These are phyloP conservation scores for Microplitis deprimator DNA, from an alignment of 2,888 invertebrate genomes.

Conservation along the genomic window DNA sequence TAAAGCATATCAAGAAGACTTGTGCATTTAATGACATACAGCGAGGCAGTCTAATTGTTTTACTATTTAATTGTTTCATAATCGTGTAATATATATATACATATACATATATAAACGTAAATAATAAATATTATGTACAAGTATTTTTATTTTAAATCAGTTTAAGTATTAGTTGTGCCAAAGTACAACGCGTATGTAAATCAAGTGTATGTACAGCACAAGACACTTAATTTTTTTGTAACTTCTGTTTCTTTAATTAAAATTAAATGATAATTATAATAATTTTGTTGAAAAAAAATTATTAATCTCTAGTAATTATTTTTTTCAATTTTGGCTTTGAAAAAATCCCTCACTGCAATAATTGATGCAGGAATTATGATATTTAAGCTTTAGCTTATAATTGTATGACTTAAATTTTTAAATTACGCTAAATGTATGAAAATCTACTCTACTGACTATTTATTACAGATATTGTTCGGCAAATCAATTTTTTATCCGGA, in stretches of 20 bases:
- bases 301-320: neutral
- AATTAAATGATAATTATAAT: neutral
- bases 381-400: no score
- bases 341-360: no score
- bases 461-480: no score
- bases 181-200: neutral
- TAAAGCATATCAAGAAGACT: neutral
- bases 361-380: no score
- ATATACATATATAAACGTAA: neutral
- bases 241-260: neutral
- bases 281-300: neutral
- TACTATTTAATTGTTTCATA: neutral
- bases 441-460: no score
- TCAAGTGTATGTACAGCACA: neutral
- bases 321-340: neutral
- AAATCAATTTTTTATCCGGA: no score
- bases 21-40: constrained; percentile 1
- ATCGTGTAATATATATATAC: neutral
- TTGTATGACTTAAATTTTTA: no score
- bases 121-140: neutral
- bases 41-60: neutral
- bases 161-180: neutral
- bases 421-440: no score
- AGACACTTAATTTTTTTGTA: neutral
- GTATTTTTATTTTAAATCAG: neutral